Evolutionary conservation across 2,797 vertebrate species (phyloP).

Genomic region (Antrozous pallidus): DNA sequence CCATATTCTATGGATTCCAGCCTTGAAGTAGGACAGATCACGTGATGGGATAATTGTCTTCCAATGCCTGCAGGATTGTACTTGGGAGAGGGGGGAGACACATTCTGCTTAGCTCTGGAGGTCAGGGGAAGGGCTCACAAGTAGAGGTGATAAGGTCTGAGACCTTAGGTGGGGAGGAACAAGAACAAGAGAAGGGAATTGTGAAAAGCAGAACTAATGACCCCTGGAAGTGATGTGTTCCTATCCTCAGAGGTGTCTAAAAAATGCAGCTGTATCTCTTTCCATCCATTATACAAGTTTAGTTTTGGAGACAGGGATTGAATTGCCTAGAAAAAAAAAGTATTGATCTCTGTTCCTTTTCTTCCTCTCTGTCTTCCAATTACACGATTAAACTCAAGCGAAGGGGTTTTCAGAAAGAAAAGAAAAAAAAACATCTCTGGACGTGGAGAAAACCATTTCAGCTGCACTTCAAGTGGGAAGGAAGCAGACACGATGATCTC

Average conservation of each 20-base stretch:
- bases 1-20: neutral
- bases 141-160: neutral
- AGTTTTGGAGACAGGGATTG: neutral
- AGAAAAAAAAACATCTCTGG: neutral
- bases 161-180: neutral
- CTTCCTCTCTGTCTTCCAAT: conserved; percentile 29
- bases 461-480: conserved; percentile 60
- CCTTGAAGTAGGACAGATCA: neutral
- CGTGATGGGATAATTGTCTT: neutral
- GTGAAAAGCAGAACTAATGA: neutral
- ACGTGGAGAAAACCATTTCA: conserved; percentile 52
- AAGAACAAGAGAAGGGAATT: neutral
- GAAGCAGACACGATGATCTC: conserved; percentile 76
- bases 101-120: neutral
- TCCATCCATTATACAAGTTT: neutral
- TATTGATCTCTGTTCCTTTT: conserved; percentile 37
- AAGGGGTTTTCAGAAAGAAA: conserved; percentile 56
- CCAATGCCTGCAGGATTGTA: neutral
- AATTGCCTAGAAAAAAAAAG: neutral
- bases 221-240: neutral
- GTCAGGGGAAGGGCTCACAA: neutral
- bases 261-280: neutral
- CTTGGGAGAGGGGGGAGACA: neutral
- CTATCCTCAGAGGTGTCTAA: neutral
- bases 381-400: conserved; percentile 63